Base-by-base conservation (phyloP, 2,113 vertebrate genomes). In the Rhipidura dahli region DNA sequence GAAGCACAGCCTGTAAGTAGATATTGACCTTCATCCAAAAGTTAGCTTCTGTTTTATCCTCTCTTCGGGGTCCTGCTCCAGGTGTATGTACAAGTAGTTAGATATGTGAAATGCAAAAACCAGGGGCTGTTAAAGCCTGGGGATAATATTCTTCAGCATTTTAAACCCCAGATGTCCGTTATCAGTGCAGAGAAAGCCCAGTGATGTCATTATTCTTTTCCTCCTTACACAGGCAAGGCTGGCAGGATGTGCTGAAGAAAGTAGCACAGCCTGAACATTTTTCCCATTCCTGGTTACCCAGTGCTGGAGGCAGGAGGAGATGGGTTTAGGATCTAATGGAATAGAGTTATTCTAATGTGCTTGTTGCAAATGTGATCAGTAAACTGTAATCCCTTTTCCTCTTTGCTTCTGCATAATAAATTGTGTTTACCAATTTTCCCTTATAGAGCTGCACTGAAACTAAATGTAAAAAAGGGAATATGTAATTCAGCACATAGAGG, bases 251-350 rank as follows among this genome's bases (percentile, higher is more conserved):
- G 17, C 59, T 50, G 73, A 51, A 33, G 35, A 50, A 85, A 35
- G 17, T 0, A 79, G 30, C 56, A 44, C 44, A 68, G 33, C 15
- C 50, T 11, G 2, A 53, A 21, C 4, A 0, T 27, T 59, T 20
- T 66, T 64, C 33, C 12, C 3, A 0, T 53, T 90, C 39, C 70
- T 50, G 28, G 6, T 47, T 83, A 39, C 26, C 30, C 53, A 27
- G 31, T 37, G 66, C 66, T 78, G 30, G 44, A 35, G 47, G n/a
- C 51, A 75, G 37, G 78, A 39, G 33, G 10, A 57, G 75, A 45
- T 59, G 53, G 40, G 44, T 72, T 93, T 72, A 44, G 37, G 11
- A 64, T 80, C 19, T 75, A 24, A 75, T 27, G 30, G 35, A 59
- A 40, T 35, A 19, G 10, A 66, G 40, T 40, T 80, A 35, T 79